Conservation (phyloP, 2,797 vertebrate species). For the Melanotaenia maccullochi region DNA sequence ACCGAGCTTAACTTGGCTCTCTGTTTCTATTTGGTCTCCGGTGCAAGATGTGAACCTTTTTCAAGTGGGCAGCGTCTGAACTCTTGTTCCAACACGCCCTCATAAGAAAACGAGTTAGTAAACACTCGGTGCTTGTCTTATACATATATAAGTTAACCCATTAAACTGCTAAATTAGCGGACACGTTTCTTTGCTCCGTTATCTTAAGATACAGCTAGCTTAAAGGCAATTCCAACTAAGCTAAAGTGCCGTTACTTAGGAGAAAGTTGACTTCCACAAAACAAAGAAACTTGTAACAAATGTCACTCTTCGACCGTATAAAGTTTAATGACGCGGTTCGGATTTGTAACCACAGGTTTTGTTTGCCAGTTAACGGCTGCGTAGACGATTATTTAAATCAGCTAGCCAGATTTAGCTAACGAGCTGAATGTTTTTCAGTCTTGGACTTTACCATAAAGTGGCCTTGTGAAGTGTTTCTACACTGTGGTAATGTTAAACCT, state of each 20-base stretch:
- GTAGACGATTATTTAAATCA: not conserved
- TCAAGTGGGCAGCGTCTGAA: not conserved
- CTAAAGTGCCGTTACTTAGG: not conserved
- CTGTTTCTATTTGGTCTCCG: not conserved
- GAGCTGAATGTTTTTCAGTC: not conserved
- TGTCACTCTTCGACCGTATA: slow-evolving; percentile 65
- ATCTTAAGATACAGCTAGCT: not conserved
- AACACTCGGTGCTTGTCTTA: not conserved
- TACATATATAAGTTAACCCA: too few species aligned
- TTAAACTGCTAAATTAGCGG: not conserved
- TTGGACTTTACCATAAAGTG: not conserved
- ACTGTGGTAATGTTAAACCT: not conserved
- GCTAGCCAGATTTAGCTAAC: slow-evolving; percentile 33
- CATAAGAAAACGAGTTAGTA: slow-evolving; percentile 5
- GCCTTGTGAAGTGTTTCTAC: not conserved
- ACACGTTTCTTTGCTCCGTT: not conserved
- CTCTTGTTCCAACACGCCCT: not conserved
- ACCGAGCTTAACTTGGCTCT: not conserved
- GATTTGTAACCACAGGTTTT: not conserved
- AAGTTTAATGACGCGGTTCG: not conserved
- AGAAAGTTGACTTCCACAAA: slow-evolving; percentile 79
- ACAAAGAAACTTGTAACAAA: slow-evolving; percentile 78
- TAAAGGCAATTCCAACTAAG: not conserved
- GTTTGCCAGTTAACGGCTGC: not conserved
- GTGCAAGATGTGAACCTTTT: not conserved